Percentiles rank a stretch among this genome's conserved stretches.
phyloP scores from a whole-genome alignment of 2,113 vertebrate genomes.

The Chaetodon auriga region DNA sequence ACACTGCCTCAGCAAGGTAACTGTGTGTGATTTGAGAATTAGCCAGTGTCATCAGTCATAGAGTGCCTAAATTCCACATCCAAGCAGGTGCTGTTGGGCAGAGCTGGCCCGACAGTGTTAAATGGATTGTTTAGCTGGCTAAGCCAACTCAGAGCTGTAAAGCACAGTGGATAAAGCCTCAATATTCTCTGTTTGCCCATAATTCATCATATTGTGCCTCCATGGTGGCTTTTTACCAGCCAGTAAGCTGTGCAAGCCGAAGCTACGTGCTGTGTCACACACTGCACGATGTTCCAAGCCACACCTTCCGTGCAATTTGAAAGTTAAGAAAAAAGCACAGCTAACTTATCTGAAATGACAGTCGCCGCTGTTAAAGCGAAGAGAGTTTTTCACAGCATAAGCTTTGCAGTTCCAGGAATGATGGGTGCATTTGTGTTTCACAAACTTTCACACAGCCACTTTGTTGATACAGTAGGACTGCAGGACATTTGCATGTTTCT shows the following conservation, averaged over 20 bases:
- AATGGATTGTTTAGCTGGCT: constrained; percentile 66
- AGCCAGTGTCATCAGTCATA: constrained; percentile 68
- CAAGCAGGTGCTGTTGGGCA: constrained; percentile 56
- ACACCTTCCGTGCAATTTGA: neutral
- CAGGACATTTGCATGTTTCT: neutral
- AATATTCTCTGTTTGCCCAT: constrained; percentile 55
- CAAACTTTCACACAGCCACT: neutral
- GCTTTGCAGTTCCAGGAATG: neutral
- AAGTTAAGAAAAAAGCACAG: neutral
- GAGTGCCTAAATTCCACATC: constrained; percentile 45
- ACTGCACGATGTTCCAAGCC: neutral
- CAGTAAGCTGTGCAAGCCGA: constrained; percentile 14
- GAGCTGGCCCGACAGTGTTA: constrained; percentile 41
- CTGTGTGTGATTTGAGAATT: constrained; percentile 47
- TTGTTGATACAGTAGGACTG: neutral
- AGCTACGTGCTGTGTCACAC: constrained; percentile 11
- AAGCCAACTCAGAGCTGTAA: constrained; percentile 61
- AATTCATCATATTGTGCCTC: constrained; percentile 55
- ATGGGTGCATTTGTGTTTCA: neutral
- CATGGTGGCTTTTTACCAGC: constrained; percentile 32
- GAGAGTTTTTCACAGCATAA: neutral
- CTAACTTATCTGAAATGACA: neutral
- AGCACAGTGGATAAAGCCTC: constrained; percentile 54
- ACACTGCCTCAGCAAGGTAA: constrained; percentile 33
- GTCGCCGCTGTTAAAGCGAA: neutral